Conservation (phyloP, 2,888 invertebrate genomes). For the Adelognathus sp. region DNA sequence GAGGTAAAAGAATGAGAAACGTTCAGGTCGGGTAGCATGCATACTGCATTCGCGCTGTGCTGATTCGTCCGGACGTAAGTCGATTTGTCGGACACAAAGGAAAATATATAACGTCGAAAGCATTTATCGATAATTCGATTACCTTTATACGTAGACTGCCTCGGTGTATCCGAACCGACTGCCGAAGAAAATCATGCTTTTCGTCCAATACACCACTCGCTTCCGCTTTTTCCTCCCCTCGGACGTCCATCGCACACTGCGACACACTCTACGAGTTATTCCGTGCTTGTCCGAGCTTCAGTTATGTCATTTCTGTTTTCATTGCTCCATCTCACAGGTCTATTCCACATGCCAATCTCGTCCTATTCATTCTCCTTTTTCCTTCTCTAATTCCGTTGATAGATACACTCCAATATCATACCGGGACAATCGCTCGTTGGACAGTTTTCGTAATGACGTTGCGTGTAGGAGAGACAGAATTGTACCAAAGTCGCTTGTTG, state of each 20-base stretch:
- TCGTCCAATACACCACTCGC: neutral
- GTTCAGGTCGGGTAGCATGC: neutral
- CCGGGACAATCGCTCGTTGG: no score
- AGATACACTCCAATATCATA: no score
- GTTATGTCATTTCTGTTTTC: constrained; percentile 33
- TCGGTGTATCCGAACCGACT: neutral
- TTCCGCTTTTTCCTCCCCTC: neutral
- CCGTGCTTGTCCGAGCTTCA: constrained; percentile 16
- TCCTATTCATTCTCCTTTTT: neutral
- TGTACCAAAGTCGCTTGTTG: no score
- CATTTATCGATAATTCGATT: constrained; percentile 44
- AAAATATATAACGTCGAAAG: constrained; percentile 40
- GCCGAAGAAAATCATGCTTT: neutral
- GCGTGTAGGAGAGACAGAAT: no score
- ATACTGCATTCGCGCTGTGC: constrained; percentile 1
- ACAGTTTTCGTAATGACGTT: no score
- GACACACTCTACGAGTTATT: constrained; percentile 17
- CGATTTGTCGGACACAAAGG: constrained; percentile 37
- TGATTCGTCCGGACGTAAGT: constrained; percentile 43
- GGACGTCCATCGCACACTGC: neutral
- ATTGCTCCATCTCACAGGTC: constrained; percentile 13
- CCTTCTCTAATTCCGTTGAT: no score
- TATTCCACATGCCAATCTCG: neutral
- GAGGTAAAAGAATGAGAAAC: constrained; percentile 7
- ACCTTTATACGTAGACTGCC: neutral